Evolutionary conservation across 2,888 invertebrate genomes (phyloP).

Genomic region (Cordilura impudica): DNA sequence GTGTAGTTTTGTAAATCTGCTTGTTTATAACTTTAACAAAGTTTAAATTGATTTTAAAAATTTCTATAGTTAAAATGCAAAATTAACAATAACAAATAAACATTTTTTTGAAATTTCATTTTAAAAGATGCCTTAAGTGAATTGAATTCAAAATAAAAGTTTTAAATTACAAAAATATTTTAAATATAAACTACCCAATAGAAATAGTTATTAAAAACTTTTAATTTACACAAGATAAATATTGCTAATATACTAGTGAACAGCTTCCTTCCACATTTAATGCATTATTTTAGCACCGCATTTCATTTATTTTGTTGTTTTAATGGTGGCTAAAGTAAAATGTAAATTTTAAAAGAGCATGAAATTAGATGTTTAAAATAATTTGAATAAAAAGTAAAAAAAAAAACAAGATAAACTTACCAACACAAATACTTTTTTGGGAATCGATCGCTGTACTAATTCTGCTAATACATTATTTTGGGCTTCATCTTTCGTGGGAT

Average conservation of each 20-base stretch:
- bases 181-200: constrained; percentile 5
- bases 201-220: not conserved
- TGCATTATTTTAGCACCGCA: constrained; percentile 6
- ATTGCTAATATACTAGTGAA: constrained; percentile 36
- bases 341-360: not conserved
- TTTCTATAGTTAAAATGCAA: constrained; percentile 1
- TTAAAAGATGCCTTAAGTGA: not conserved
- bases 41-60: not conserved
- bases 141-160: not conserved
- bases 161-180: not conserved
- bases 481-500: constrained; percentile 74
- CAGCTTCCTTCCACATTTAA: constrained; percentile 5
- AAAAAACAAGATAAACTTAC: constrained; percentile 66
- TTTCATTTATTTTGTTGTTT: constrained; percentile 71
- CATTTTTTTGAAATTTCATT: not conserved
- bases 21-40: not conserved
- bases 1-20: no score
- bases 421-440: constrained; percentile 77
- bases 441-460: constrained; percentile 77
- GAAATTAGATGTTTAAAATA: constrained; percentile 13
- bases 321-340: constrained; percentile 70
- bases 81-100: not conserved
- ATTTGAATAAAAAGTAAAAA: not conserved
- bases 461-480: constrained; percentile 74
- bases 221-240: constrained; percentile 27